A percentile compares a stretch with the other conserved stretches of the same genome.
Evolutionary conservation across 2,113 vertebrate species (phyloP).

Genomic region (Sigmodon hispidus): DNA sequence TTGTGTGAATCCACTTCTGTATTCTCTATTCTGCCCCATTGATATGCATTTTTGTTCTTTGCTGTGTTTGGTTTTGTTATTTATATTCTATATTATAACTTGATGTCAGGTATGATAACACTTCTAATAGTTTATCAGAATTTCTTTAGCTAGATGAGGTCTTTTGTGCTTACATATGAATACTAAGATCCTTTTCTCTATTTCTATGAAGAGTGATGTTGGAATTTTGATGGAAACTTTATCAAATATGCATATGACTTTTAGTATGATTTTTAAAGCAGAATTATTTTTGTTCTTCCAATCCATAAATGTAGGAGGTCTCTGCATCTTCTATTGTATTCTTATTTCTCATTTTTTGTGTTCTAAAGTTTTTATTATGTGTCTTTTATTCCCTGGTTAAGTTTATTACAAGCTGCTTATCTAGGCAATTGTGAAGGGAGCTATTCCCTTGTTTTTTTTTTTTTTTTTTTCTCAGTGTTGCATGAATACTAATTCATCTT

Average conservation of each 20-base stretch:
- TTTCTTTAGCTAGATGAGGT: background rate
- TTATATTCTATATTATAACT: background rate
- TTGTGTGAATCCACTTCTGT: background rate
- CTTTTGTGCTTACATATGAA: background rate
- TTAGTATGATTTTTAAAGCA: too few relatives aligned
- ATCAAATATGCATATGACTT: background rate
- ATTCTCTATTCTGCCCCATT: background rate
- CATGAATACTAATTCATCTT: too few relatives aligned
- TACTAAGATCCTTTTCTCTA: background rate
- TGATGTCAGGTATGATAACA: background rate
- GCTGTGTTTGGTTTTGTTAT: background rate
- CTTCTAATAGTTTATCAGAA: background rate
- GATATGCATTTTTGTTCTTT: background rate
- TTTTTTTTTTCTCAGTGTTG: too few relatives aligned
- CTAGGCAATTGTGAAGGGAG: background rate
- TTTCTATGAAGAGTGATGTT: background rate
- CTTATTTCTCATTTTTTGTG: background rate
- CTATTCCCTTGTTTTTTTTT: background rate
- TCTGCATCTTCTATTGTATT: background rate
- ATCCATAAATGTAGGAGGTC: background rate
- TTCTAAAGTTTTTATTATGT: background rate
- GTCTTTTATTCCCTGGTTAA: too few relatives aligned
- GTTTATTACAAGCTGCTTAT: background rate
- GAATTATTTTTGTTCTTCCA: background rate
- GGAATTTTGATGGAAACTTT: background rate